Evolutionary conservation across 2,797 vertebrate species (phyloP).

Genomic region (Halcyon smyrnensis): DNA sequence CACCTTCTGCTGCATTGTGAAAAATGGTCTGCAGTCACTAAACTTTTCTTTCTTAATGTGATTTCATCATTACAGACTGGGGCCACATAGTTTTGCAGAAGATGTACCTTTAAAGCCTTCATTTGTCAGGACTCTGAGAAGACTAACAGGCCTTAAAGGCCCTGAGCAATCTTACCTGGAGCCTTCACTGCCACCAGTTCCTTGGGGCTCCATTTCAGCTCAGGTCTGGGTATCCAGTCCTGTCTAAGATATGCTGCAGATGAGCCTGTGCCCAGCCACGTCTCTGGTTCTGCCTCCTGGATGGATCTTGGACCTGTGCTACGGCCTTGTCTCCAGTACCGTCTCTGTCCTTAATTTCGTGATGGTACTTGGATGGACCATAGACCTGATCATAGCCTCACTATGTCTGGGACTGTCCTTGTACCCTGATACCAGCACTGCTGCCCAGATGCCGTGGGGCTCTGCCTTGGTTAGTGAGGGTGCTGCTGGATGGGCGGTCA

Average conservation of each 20-base stretch:
- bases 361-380: neutral
- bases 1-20: neutral
- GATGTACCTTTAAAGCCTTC: neutral
- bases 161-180: neutral
- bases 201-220: neutral
- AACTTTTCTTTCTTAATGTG: neutral
- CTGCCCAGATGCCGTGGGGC: neutral
- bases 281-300: neutral
- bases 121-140: neutral
- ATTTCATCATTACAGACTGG: neutral
- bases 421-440: neutral
- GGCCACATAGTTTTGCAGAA: neutral
- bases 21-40: neutral
- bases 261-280: neutral
- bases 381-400: neutral
- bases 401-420: neutral
- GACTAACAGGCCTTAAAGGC: neutral
- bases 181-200: rapidly evolving
- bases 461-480: neutral
- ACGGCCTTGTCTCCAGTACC: neutral
- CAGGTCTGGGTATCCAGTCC: neutral
- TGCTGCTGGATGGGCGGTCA: neutral
- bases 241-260: neutral
- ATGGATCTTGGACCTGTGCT: neutral
- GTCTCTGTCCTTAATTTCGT: neutral